phyloP scores from a whole-genome alignment of 2,888 invertebrate species.

The Cantharis flavilabris region DNA sequence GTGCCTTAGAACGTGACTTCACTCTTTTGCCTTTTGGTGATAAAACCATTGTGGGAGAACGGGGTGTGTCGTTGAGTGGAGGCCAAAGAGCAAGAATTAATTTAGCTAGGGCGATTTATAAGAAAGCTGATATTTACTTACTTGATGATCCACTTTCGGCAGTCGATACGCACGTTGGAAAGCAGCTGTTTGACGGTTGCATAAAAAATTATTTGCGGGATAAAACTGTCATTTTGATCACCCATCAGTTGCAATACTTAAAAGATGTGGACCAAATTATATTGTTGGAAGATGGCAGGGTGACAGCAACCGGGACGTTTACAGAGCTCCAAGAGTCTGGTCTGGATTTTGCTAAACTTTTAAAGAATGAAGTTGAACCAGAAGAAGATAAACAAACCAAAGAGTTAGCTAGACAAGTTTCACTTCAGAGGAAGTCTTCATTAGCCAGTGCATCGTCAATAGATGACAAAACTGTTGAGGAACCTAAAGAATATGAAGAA shows the following conservation, averaged over 20 bases:
- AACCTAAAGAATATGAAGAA: constrained; percentile 58
- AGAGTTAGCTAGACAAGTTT: not conserved
- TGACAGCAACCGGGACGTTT: constrained; percentile 63
- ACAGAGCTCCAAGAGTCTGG: constrained; percentile 71
- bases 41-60: constrained; percentile 77
- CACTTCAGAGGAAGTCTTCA: constrained; percentile 57
- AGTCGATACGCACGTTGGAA: constrained; percentile 74
- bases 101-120: constrained; percentile 68
- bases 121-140: constrained; percentile 73
- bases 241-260: constrained; percentile 83
- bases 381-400: not conserved
- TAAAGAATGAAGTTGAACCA: constrained; percentile 9
- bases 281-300: constrained; percentile 59
- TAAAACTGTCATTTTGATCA: constrained; percentile 77
- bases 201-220: constrained; percentile 63
- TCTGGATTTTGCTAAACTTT: constrained; percentile 69
- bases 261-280: constrained; percentile 62
- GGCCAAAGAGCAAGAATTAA: constrained; percentile 74
- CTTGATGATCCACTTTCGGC: constrained; percentile 78
- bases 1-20: constrained; percentile 73
- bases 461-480: constrained; percentile 44
- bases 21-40: constrained; percentile 74
- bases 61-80: constrained; percentile 74
- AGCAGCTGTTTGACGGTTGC: constrained; percentile 71
- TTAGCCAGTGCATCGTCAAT: constrained; percentile 59